These are phyloP conservation scores for Panorpa germanica DNA, from an alignment of 2,888 invertebrate genomes.

Conservation along the genomic window DNA sequence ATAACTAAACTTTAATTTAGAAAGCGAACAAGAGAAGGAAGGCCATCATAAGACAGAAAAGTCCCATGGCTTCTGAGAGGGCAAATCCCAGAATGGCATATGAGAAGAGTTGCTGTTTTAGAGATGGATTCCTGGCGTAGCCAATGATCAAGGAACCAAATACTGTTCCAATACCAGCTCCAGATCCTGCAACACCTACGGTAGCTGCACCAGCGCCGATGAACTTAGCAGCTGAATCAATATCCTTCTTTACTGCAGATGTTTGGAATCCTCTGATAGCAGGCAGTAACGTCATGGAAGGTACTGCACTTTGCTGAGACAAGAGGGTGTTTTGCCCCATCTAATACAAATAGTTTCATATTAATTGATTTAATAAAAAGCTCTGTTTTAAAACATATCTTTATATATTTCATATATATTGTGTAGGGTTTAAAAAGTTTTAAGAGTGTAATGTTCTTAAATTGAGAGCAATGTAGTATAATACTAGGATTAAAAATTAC, in stretches of 20 bases:
- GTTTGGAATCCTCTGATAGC: constrained; percentile 57
- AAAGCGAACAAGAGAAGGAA: constrained; percentile 93
- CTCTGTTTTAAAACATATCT: too few relatives aligned
- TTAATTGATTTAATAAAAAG: too few relatives aligned
- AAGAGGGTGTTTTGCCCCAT: too few relatives aligned
- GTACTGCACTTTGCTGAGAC: too few relatives aligned
- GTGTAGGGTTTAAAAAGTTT: too few relatives aligned
- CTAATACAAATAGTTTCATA: too few relatives aligned
- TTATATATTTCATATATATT: too few relatives aligned
- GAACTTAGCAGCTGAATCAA: constrained; percentile 95
- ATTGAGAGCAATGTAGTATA: too few relatives aligned
- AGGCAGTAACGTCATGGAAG: constrained; percentile 30
- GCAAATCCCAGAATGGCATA: constrained; percentile 97
- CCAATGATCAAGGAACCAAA: constrained; percentile 94
- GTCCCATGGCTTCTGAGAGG: constrained; percentile 95
- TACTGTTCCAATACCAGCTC: constrained; percentile 93
- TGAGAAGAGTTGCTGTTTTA: constrained; percentile 95
- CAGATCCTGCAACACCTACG: constrained; percentile 90
- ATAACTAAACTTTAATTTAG: too few relatives aligned
- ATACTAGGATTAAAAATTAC: too few relatives aligned
- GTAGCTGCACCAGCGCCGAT: constrained; percentile 97
- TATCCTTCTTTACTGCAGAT: constrained; percentile 65
- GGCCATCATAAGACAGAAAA: constrained; percentile 98
- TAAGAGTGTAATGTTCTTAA: too few relatives aligned
- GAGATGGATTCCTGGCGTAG: constrained; percentile 89